Evolutionary conservation across 2,888 invertebrate species (phyloP), one percentile per base, ranked within the genome.

Genomic region (Cosmorhoe ocellata): DNA sequence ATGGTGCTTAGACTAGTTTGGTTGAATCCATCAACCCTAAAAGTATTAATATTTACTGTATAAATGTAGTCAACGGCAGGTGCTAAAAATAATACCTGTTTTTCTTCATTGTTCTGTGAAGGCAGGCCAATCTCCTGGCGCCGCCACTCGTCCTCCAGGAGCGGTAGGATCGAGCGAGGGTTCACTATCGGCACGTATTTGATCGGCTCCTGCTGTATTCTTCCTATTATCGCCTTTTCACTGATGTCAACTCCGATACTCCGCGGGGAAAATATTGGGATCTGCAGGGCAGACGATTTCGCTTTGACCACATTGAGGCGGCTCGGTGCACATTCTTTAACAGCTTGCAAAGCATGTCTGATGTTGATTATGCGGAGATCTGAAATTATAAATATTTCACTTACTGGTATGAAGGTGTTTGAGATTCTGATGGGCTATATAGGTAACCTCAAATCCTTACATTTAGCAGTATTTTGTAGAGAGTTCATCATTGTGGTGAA

Each of bases 71-170:
- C n/a, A n/a, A n/a, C n/a, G n/a, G n/a, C n/a, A n/a, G n/a, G n/a
- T n/a, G n/a, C n/a, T n/a, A n/a, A n/a, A n/a, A n/a, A n/a, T n/a
- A n/a, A n/a, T 13, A 52, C 52, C 47, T 52, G 92, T 70, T 94
- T 95, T 70, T 94, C 93, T 39, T 91, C 87, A 43, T 80, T 76
- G 2, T 69, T 70, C 1, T 72, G 57, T 0, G 85, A 67, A 0
- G 92, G 92, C 33, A 91, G 64, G 22, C 91, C 90, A 14, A 91
- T 64, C 37, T 89, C 87, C 75, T 91, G 88, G 67, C 90, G 87
- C 11, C 68, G 69, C 70, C 81, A 76, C 34, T 84, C 77, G 30
- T 78, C 78, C 10, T 81, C 88, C 59, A 90, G 66, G 28, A 90
- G 44, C 0, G 90, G 88, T 7, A 90, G 59, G 43, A 89, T 89